Evolutionary conservation across 2,797 vertebrate genomes (phyloP), one percentile per base, ranked within the genome.

Genomic region (Pogonophryne albipinna): DNA sequence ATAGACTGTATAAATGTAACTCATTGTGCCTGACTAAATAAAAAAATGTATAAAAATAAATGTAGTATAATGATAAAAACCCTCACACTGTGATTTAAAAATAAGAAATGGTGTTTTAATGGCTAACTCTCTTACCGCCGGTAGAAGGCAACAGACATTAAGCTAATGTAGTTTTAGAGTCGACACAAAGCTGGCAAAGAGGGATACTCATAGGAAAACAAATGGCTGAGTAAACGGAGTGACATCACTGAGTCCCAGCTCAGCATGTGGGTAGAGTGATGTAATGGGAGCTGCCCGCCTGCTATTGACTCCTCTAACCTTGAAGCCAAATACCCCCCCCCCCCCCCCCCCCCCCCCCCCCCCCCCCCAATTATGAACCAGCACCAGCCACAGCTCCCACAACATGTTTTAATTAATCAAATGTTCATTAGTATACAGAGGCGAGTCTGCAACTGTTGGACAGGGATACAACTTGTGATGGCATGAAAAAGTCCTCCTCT

Each of bases 81-180:
- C 4, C 27, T 27, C 27, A 27, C 27, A 27, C 23, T 27, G 23
- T 27, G 27, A 27, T 27, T 27, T 4, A 27, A 27, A 27, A 27
- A 1, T 4, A 27, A 27, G 4, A 27, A 27, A 87, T 71, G 53
- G 71, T 58, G 50, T 85, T 90, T 92, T 93, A 91, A 94, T 90
- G 87, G 87, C 78, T 68, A 66, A 77, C 78, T 89, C 85, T 86
- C 8, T 38, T 38, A 9, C 34, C 56, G 15, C 31, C 34, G 23
- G 63, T 19, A 78, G 27, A 91, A 85, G 12, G 60, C 62, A 15
- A 66, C 49, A 82, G 73, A 88, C 89, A 66, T 92, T 84, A 89
- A 84, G 80, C 85, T 90, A 85, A 93, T 91, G 89, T 87, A 84
- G 85, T 89, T 92, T 89, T 86, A 85, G 85, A 85, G 88, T 71